Conservation (phyloP, 2,888 invertebrate genomes). For the Dynastes hyllus region DNA sequence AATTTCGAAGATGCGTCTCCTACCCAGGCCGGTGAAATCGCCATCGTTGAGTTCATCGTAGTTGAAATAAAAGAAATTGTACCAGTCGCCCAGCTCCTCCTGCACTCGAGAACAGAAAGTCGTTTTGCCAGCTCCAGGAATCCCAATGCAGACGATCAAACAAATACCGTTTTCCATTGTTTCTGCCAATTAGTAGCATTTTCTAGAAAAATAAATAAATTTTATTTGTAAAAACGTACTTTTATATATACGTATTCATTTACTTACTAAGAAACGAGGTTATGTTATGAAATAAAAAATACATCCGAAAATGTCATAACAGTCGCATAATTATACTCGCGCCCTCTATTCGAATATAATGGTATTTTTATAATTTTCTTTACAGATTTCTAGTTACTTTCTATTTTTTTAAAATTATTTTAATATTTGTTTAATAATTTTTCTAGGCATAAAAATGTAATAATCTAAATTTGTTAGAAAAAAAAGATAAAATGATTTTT, state of each 20-base stretch:
- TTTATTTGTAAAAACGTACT: slow-evolving; percentile 9
- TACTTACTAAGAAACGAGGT: slow-evolving; percentile 15
- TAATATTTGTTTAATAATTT: too few species aligned
- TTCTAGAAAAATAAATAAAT: slow-evolving; percentile 13
- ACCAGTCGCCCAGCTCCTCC: slow-evolving; percentile 23
- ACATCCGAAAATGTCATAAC: slow-evolving; percentile 1
- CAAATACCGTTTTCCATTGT: slow-evolving; percentile 50
- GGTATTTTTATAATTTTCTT: neutral
- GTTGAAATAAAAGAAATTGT: slow-evolving; percentile 47
- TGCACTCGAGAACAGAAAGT: slow-evolving; percentile 52
- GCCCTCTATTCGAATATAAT: slow-evolving; percentile 6
- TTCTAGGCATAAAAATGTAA: too few species aligned
- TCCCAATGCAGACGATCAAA: slow-evolving; percentile 52
- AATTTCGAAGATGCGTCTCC: slow-evolving; percentile 48
- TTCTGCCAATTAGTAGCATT: slow-evolving; percentile 22
- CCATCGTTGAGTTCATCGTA: slow-evolving; percentile 52
- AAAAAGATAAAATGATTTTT: too few species aligned
- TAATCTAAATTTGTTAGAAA: too few species aligned
- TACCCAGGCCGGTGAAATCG: slow-evolving; percentile 46
- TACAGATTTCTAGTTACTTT: neutral
- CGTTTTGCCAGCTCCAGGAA: slow-evolving; percentile 57
- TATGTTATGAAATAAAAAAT: slow-evolving; percentile 8
- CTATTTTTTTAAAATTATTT: too few species aligned
- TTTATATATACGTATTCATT: neutral
- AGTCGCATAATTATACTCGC: neutral